Conservation (phyloP, 2,113 vertebrate species). For the Dipodomys spectabilis region DNA sequence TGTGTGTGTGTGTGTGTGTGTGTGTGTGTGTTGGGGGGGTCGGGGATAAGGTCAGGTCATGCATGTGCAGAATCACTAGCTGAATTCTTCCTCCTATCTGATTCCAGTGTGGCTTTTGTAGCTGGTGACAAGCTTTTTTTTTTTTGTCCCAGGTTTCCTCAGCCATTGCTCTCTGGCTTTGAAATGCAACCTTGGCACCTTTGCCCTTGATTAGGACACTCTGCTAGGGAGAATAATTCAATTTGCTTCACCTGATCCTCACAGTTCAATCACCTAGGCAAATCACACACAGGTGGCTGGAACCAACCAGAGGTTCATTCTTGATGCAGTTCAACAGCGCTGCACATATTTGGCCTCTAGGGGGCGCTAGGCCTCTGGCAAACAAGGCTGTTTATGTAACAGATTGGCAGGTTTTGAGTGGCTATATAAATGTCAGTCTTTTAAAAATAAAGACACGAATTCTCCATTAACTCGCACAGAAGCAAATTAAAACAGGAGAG, state of each 20-base stretch:
- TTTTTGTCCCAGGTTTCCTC: not conserved
- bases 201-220: not conserved
- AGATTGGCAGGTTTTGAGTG: slow-evolving; percentile 65
- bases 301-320: not conserved
- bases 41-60: not conserved
- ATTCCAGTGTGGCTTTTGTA: not conserved
- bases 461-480: slow-evolving; percentile 75
- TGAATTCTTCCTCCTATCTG: not conserved
- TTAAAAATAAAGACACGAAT: slow-evolving; percentile 79
- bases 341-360: slow-evolving; percentile 67
- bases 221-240: not conserved
- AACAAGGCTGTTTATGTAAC: slow-evolving; percentile 75
- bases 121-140: not conserved
- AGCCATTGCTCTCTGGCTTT: slow-evolving; percentile 9
- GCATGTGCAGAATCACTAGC: not conserved
- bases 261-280: not conserved
- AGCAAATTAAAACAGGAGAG: slow-evolving; percentile 79
- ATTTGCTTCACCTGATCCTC: not conserved
- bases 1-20: no score
- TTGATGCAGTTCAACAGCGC: not conserved
- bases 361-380: slow-evolving; percentile 69
- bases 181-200: not conserved
- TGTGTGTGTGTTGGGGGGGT: no score
- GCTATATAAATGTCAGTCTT: slow-evolving; percentile 77
- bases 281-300: not conserved